These are phyloP conservation scores for Neolamprologus tretocephalus DNA, from an alignment of 2,113 vertebrate genomes.

Conservation along the genomic window DNA sequence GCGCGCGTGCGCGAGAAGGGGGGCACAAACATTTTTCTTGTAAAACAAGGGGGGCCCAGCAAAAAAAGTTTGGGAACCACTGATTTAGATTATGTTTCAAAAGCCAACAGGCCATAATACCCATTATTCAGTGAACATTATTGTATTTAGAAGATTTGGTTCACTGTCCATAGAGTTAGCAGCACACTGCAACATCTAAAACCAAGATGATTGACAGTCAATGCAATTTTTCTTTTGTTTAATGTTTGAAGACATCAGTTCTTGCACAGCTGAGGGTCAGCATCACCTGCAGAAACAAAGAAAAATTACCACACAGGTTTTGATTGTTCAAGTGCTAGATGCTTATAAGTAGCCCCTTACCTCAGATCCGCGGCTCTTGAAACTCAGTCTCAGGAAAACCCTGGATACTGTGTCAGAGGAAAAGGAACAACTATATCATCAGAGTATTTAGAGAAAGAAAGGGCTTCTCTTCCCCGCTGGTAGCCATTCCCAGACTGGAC, in stretches of 20 bases:
- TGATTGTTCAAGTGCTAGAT: background rate
- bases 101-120: too few species aligned
- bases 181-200: background rate
- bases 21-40: too few species aligned
- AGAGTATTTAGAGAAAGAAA: background rate
- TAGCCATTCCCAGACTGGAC: background rate
- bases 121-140: background rate
- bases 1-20: too few species aligned
- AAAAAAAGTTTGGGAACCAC: too few species aligned
- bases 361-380: accelerated
- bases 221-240: background rate
- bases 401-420: background rate
- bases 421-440: background rate
- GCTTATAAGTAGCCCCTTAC: background rate
- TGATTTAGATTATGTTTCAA: too few species aligned
- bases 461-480: background rate
- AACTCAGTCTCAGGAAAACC: background rate
- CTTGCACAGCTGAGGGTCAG: background rate
- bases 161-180: accelerated
- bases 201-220: background rate
- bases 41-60: too few species aligned
- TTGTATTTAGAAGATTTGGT: background rate
- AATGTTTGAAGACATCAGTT: background rate
- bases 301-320: background rate
- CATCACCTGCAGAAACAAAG: background rate